phyloP scores from a whole-genome alignment of 2,113 vertebrate genomes.

The Odontesthes bonariensis region DNA sequence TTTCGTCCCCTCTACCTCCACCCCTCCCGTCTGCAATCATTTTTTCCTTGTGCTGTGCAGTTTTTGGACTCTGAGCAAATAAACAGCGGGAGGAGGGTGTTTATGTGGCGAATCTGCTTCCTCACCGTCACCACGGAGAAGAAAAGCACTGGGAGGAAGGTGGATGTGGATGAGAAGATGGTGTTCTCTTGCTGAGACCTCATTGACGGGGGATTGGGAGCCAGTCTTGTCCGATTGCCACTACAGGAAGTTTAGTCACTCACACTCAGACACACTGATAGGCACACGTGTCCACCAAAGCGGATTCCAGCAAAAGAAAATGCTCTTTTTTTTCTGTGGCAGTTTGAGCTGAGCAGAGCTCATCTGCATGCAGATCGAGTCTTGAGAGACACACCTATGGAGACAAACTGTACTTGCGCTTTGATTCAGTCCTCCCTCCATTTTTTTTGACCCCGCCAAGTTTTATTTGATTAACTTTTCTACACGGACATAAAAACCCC shows the following conservation, averaged over 20 bases:
- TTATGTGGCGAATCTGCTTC: conserved; percentile 62
- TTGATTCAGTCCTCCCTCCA: background rate
- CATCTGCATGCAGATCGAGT: conserved; percentile 42
- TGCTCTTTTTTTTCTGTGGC: conserved; percentile 25
- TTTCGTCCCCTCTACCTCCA: conserved; percentile 13
- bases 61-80: conserved; percentile 76
- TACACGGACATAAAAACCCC: no score
- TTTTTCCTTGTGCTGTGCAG: conserved; percentile 70
- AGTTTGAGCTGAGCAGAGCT: conserved; percentile 34
- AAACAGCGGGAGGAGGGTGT: conserved; percentile 61
- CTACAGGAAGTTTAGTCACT: conserved; percentile 55
- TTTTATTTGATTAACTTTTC: no score
- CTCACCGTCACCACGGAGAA: conserved; percentile 59
- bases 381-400: conserved; percentile 37
- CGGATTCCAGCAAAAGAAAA: conserved; percentile 21
- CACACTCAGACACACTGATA: conserved; percentile 23
- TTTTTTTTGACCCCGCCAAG: no score
- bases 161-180: conserved; percentile 55
- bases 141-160: conserved; percentile 25
- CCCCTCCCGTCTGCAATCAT: conserved; percentile 33
- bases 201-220: conserved; percentile 64
- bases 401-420: conserved; percentile 22
- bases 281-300: conserved; percentile 36
- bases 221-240: conserved; percentile 63
- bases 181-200: conserved; percentile 56